These are phyloP conservation scores for Plestiodon gilberti DNA, from an alignment of 2,113 vertebrate species.

Conservation along the genomic window DNA sequence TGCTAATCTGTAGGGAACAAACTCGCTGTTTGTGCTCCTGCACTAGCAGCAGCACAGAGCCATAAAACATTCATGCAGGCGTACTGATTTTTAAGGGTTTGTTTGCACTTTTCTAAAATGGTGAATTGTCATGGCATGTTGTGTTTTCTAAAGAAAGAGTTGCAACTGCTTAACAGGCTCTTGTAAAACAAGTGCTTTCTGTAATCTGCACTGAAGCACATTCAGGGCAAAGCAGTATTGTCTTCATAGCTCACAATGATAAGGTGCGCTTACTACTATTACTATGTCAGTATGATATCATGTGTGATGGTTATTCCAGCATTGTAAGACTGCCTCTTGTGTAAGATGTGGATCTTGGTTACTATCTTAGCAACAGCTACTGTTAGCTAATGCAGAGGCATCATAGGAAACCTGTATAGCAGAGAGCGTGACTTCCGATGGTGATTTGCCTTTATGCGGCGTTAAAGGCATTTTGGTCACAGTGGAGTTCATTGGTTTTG, in stretches of 20 bases:
- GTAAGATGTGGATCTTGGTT: background rate
- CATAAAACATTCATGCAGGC: too few species aligned
- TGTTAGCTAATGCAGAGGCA: background rate
- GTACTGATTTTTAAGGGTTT: background rate
- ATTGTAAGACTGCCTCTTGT: background rate
- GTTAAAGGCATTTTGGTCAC: background rate
- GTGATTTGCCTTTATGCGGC: background rate
- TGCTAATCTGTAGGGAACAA: background rate
- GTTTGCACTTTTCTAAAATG: background rate
- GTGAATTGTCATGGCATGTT: background rate
- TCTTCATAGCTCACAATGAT: background rate
- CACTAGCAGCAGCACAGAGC: too few species aligned
- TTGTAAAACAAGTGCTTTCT: background rate
- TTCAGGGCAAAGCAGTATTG: background rate
- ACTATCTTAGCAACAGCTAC: background rate
- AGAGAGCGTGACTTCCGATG: background rate
- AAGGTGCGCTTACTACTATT: background rate
- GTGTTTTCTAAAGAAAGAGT: background rate
- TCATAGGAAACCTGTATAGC: background rate
- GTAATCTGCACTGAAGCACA: background rate
- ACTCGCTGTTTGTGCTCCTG: background rate
- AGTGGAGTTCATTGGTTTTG: background rate
- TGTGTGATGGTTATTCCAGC: background rate
- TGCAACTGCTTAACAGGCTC: background rate
- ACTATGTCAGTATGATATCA: background rate